Evolutionary conservation across 2,113 vertebrate species (phyloP), one percentile per base, ranked within the genome.

Genomic region (Madoqua kirkii): DNA sequence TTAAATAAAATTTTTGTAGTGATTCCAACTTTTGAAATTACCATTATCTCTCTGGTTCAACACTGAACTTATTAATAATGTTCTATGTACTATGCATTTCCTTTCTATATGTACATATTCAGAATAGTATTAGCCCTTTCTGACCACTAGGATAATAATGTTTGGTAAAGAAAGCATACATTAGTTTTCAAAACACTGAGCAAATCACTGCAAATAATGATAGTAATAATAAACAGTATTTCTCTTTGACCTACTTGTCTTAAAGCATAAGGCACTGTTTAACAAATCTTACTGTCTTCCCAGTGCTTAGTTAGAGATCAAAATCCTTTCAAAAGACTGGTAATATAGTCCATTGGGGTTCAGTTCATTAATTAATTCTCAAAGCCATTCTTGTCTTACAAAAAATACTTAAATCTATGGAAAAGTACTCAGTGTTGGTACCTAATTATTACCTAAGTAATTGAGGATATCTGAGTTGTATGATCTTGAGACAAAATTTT

Each of bases 161-260:
- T 76, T 97, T 83, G 57, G 25, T 78, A 87, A 95, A n/a, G 45
- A 85, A 88, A 82, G 29, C 4, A 62, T 25, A 17, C 4, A 1
- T 81, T 95, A 48, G 10, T 89, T 94, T 95, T 97, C 36, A 83
- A 95, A 96, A 92, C 71, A 92, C 59, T 84, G 23, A 89, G 40
- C 1, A 54, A 50, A 60, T 96, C 15, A 60, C 15, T 74, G 33
- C 9, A 60, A 81, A 91, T 19, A 83, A 59, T 14, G 36, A 71
- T 55, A 84, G 85, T n/a, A 50, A 82, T 54, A 62, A 71, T 89
- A 89, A 74, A 55, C 31, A 74, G 14, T 71, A 62, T 60, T 91
- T 93, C 59, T 92, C 25, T 93, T 71, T n/a, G n/a, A 83, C 45
- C 29, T 57, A 17, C 13, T 94, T 86, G 29, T 81, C 54, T 94